Evolutionary conservation across 1,140 invertebrate genomes (phyloP).

Genomic region (Plodia interpunctella): DNA sequence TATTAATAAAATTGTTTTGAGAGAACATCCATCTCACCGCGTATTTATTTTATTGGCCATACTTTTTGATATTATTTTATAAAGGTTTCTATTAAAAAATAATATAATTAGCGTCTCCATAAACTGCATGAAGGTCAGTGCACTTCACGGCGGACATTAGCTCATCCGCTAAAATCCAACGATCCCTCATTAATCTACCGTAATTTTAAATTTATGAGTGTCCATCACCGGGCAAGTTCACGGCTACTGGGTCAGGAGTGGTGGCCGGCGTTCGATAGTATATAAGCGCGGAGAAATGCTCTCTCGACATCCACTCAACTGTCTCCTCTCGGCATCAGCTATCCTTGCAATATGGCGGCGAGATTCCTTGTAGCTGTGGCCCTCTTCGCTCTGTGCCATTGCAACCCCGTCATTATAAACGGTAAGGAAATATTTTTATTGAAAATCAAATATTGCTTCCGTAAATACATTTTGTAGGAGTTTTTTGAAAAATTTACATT

Average conservation of each 20-base stretch:
- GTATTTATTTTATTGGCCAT: too few species aligned
- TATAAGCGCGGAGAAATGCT: slow-evolving; percentile 72
- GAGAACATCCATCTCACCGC: too few species aligned
- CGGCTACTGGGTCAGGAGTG: slow-evolving; percentile 45
- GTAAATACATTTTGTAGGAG: too few species aligned
- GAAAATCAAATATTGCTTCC: not conserved
- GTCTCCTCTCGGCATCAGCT: slow-evolving; percentile 33
- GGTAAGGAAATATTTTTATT: slow-evolving; percentile 37
- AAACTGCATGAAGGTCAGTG: slow-evolving; percentile 12
- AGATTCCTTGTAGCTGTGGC: slow-evolving; percentile 53
- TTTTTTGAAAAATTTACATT: too few species aligned
- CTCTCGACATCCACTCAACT: slow-evolving; percentile 60
- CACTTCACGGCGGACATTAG: not conserved
- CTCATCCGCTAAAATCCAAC: slow-evolving; percentile 29
- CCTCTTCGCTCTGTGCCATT: slow-evolving; percentile 44
- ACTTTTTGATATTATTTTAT: too few species aligned
- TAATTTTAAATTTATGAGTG: slow-evolving; percentile 56
- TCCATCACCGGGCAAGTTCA: slow-evolving; percentile 52
- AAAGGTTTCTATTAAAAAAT: too few species aligned
- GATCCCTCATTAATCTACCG: slow-evolving; percentile 51
- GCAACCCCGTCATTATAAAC: slow-evolving; percentile 48
- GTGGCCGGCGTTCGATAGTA: slow-evolving; percentile 40
- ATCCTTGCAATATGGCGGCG: slow-evolving; percentile 48
- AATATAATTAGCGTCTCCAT: not conserved
- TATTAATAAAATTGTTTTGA: too few species aligned